Base-by-base conservation (phyloP, 2,113 vertebrate genomes). In the Colius striatus region DNA sequence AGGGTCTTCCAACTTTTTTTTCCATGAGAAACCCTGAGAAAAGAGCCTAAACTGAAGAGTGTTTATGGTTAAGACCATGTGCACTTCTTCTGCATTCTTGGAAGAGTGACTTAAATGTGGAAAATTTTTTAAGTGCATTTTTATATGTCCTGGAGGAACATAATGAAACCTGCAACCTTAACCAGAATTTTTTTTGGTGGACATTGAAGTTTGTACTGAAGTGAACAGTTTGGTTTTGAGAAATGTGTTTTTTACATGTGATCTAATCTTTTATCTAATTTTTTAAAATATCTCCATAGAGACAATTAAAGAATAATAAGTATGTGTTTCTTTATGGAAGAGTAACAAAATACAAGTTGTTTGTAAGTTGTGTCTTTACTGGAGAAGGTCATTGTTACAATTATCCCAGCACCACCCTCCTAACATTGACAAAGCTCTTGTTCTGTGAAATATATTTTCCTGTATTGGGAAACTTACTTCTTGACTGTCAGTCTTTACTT, bases 261-360 rank as follows among this genome's bases (percentile, higher is more conserved):
- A 21, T 36, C 32, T 16, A 8, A 8, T 1, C 54, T 27, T 65
- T 77, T 58, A 21, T 36, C 32, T 16, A 8, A 8, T 1, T 60
- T 27, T 65, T 63, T 34, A 6, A 8, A 8, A 0, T 32, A 5
- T 38, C 54, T 68, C 25, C 34, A 0, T 9, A 19, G 20, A 43
- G 17, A 15, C 5, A 63, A 4, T 57, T 61, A 50, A 90, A 47
- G 68, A 30, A 47, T n/a, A 38, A 17, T 6, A 45, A 63, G 2
- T 7, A 2, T 26, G 1, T 57, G 3, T 78, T 89, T 67, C 11
- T 71, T 50, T 53, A 45, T 71, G 21, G 19, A 57, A 32, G 29
- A 26, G 5, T 45, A 21, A 47, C 15, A 45, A 38, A 13, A 22
- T 1, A 16, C 5, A 55, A 61, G 7, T 26, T 74, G 27, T 61